phyloP scores from a whole-genome alignment of 2,888 invertebrate species.

The Diarsia rubi region DNA sequence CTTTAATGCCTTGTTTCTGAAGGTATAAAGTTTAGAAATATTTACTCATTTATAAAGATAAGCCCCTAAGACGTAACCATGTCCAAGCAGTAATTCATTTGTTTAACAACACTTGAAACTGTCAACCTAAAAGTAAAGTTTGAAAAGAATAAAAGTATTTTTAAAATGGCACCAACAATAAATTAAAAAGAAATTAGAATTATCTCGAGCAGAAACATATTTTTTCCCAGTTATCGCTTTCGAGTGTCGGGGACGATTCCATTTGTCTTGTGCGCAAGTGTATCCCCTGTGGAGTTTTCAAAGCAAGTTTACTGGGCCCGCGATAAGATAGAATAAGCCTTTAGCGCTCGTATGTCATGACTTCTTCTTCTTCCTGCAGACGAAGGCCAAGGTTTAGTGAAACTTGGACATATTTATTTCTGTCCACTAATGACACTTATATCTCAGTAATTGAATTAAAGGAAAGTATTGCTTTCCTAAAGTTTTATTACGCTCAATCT shows the following conservation, averaged over 20 bases:
- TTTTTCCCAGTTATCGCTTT: constrained; percentile 78
- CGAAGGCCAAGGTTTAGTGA: constrained; percentile 66
- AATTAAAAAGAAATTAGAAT: constrained; percentile 68
- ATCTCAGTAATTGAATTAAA: constrained; percentile 49
- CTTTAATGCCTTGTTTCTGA: not conserved
- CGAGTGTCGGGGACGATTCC: constrained; percentile 78
- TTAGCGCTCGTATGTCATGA: constrained; percentile 83
- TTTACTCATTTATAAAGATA: constrained; percentile 17
- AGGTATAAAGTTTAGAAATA: not conserved
- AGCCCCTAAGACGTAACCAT: constrained; percentile 9
- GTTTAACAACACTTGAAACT: constrained; percentile 19
- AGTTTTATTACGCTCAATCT: constrained; percentile 23
- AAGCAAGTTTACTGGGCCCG: constrained; percentile 83
- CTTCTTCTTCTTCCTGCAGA: constrained; percentile 76
- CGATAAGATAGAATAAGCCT: constrained; percentile 87
- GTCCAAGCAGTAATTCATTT: constrained; percentile 41
- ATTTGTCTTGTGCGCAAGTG: constrained; percentile 84
- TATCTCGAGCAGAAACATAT: constrained; percentile 66
- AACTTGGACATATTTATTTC: constrained; percentile 65
- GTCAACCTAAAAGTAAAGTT: constrained; percentile 16
- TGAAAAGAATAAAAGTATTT: constrained; percentile 32
- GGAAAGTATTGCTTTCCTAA: not conserved
- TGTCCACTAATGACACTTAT: constrained; percentile 42
- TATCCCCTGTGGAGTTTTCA: constrained; percentile 84
- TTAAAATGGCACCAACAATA: constrained; percentile 41